Evolutionary conservation across 2,888 invertebrate species (phyloP).

Genomic region (Drosophila kambysellisi): DNA sequence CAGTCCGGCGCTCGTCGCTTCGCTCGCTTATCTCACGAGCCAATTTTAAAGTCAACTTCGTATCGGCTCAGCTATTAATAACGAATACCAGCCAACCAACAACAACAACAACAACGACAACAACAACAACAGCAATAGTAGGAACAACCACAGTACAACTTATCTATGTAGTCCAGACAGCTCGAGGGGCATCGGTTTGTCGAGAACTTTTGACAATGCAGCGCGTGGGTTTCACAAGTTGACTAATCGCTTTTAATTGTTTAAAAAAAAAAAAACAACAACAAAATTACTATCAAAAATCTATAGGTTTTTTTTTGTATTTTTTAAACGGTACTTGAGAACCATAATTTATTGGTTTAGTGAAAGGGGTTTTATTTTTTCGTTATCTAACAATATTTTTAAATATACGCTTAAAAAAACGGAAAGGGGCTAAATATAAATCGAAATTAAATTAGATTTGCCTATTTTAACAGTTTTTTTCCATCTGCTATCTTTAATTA

Average conservation of each 20-base stretch:
- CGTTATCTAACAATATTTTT: not conserved
- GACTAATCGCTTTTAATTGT: not conserved
- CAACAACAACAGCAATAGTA: conserved; percentile 25
- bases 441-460: not conserved
- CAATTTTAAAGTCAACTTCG: conserved; percentile 30
- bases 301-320: not conserved
- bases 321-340: not conserved
- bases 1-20: not conserved
- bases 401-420: not conserved
- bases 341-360: not conserved
- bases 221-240: not conserved
- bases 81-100: conserved; percentile 2
- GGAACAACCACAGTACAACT: not conserved
- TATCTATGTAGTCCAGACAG: not conserved
- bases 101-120: conserved; percentile 10
- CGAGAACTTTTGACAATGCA: not conserved
- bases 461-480: not conserved
- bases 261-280: not conserved
- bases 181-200: not conserved
- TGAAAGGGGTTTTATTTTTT: not conserved
- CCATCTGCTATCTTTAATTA: not conserved
- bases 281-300: not conserved
- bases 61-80: conserved; percentile 53
- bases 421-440: not conserved
- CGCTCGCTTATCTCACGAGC: conserved; percentile 28